Base-by-base conservation (phyloP, 2,888 invertebrate species). In the Lampropteryx suffumata region DNA sequence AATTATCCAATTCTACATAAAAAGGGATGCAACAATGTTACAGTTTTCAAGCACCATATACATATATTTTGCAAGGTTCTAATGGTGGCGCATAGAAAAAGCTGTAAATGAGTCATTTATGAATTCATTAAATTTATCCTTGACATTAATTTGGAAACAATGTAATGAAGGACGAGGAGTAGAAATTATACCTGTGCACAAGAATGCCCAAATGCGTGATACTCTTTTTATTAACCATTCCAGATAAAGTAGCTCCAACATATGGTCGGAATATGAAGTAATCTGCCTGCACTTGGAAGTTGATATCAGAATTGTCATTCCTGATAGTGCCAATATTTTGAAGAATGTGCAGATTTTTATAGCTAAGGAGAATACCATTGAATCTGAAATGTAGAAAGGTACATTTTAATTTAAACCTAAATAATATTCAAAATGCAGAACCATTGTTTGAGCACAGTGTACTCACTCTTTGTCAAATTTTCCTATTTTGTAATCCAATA, bases 181-280 rank as follows among this genome's bases (percentile, higher is more conserved):
- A 11, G 11, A 29, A 1, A 13, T 6, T 10, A 6, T 71, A 90
- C 90, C 88, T 91, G 71, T 95, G 94, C 0, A 95, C 92, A 42
- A 95, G 84, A 57, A 94, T 91, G 2, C 93, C 93, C 49, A 95
- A 81, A 79, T 95, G 94, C 61, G 93, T 92, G 27, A 82, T 75
- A 58, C 92, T 92, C 59, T 92, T 93, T 73, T 94, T 94, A 69
- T 93, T 94, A 0, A 95, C 93, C 59, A 92, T 73, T 7, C 94
- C 95, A 70, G 87, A 91, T 36, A 95, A 71, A 26, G 78, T 84
- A 52, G 91, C 91, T 2, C 93, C 94, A 39, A 93, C 78, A 71
- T 81, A 73, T 8, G 95, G 95, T 57, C 88, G 90, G 69, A 90
- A 90, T 55, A 95, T 79, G 69, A 93, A 94, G 72, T 94, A 94